These are phyloP conservation scores for Ethmia dodecea DNA, from an alignment of 2,888 invertebrate genomes.

Conservation along the genomic window DNA sequence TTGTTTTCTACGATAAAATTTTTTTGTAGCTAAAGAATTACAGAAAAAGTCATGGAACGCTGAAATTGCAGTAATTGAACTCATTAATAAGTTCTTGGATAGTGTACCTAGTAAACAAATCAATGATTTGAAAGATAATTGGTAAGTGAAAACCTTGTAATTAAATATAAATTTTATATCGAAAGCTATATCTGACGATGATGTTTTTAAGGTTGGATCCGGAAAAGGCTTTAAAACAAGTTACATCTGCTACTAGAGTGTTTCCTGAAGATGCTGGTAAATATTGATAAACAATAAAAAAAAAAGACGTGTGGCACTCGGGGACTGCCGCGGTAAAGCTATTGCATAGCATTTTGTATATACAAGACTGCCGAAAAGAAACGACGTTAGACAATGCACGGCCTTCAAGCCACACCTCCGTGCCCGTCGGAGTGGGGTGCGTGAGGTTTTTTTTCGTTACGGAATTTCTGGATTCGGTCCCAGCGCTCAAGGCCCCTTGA, in stretches of 20 bases:
- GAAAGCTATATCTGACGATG: neutral
- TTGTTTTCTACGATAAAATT: neutral
- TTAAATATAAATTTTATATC: too few relatives aligned
- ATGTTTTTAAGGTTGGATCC: constrained; percentile 71
- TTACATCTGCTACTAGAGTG: constrained; percentile 78
- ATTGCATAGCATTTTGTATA: too few relatives aligned
- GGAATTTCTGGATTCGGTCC: too few relatives aligned
- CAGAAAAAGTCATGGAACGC: constrained; percentile 74
- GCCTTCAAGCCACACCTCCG: too few relatives aligned
- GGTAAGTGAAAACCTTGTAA: constrained; percentile 42
- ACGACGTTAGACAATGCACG: too few relatives aligned
- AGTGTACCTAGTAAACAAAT: constrained; percentile 78
- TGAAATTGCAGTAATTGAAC: constrained; percentile 86
- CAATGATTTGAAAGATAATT: constrained; percentile 78
- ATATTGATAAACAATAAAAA: neutral
- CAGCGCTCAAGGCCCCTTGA: too few relatives aligned
- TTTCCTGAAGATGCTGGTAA: constrained; percentile 78
- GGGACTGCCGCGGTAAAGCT: too few relatives aligned
- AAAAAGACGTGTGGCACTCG: too few relatives aligned
- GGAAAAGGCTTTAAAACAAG: constrained; percentile 78
- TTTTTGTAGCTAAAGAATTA: constrained; percentile 42
- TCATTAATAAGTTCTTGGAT: constrained; percentile 86
- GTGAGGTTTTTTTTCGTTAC: too few relatives aligned
- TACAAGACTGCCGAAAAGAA: too few relatives aligned
- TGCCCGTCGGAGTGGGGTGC: too few relatives aligned